These are phyloP conservation scores for Aphodius granarius DNA, from an alignment of 2,888 invertebrate species.

Conservation along the genomic window DNA sequence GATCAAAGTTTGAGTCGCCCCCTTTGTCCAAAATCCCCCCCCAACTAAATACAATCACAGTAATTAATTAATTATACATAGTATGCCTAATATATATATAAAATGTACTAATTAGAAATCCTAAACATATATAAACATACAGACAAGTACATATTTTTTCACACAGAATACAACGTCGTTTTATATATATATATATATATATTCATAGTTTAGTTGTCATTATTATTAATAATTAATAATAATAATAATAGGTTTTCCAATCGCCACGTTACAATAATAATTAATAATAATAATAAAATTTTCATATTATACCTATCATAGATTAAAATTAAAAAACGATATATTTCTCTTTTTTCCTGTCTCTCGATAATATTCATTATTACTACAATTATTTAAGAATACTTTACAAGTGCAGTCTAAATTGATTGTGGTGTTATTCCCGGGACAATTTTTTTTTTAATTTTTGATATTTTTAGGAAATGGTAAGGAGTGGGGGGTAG, in stretches of 20 bases:
- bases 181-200: conserved; percentile 41
- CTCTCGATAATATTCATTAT: conserved; percentile 37
- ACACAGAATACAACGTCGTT: no score
- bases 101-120: conserved; percentile 46
- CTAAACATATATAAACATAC: conserved; percentile 39
- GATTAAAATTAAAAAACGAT: conserved; percentile 33
- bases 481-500: conserved; percentile 54
- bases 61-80: conserved; percentile 26
- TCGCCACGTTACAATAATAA: no score
- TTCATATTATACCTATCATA: conserved; percentile 37
- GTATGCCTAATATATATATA: conserved; percentile 15
- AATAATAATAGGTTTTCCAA: conserved; percentile 32
- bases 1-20: not conserved
- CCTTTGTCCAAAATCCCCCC: no score
- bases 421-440: conserved; percentile 55
- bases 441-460: not conserved
- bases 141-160: no score
- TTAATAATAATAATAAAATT: conserved; percentile 49
- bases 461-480: conserved; percentile 49
- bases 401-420: conserved; percentile 57
- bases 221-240: conserved; percentile 39
- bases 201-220: conserved; percentile 48
- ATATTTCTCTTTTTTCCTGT: conserved; percentile 27
- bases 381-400: conserved; percentile 55
- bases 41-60: conserved; percentile 34